Percentiles rank a stretch among this genome's conserved stretches.
Conservation (phyloP, 2,888 invertebrate genomes). For the Orchestes rusci region DNA sequence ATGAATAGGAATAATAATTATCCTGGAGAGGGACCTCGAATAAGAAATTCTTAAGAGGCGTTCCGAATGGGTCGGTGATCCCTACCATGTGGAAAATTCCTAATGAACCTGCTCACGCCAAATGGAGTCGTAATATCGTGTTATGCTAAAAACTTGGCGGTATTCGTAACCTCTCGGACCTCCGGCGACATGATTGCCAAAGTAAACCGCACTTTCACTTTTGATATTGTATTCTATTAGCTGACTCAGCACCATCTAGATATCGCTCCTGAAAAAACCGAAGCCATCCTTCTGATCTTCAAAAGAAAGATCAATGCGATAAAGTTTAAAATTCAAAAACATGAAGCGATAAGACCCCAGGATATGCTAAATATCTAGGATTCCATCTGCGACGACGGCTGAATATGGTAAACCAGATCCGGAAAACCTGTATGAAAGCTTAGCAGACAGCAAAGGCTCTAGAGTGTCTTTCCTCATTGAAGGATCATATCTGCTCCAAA, state of each 20-base stretch:
- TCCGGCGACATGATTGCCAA: not conserved
- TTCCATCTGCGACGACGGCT: not conserved
- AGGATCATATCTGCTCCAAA: not conserved
- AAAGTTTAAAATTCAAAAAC: not conserved
- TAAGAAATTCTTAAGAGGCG: not conserved
- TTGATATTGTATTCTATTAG: not conserved
- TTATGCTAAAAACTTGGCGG: not conserved
- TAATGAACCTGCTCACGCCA: not conserved
- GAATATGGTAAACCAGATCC: not conserved
- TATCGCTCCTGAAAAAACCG: not conserved
- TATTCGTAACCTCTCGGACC: not conserved
- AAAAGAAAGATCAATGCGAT: not conserved
- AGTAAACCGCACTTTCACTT: not conserved
- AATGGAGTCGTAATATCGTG: not conserved
- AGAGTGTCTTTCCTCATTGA: not conserved
- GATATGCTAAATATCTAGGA: not conserved
- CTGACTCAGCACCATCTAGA: not conserved
- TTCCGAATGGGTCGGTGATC: not conserved
- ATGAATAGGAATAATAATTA: not conserved
- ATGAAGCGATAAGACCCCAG: not conserved
- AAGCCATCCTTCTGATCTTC: not conserved
- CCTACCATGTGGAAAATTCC: not conserved
- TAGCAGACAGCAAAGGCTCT: not conserved
- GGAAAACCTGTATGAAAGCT: not conserved
- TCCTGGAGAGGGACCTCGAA: not conserved